phyloP scores from a whole-genome alignment of 2,797 vertebrate genomes.

The Meda fulgida region DNA sequence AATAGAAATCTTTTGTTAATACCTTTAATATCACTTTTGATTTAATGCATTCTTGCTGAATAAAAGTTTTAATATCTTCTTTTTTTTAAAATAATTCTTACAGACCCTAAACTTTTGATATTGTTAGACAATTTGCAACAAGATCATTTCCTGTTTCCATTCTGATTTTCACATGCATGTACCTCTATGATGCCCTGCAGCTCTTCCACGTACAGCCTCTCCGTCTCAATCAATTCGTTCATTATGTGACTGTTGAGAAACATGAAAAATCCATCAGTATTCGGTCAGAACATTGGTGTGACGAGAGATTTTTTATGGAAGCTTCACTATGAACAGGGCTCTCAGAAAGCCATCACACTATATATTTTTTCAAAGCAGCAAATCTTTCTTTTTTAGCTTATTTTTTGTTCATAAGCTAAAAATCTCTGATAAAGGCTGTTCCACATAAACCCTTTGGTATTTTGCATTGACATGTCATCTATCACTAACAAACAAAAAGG shows the following conservation, averaged over 20 bases:
- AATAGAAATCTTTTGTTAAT: background rate
- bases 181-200: slow-evolving; percentile 96
- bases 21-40: background rate
- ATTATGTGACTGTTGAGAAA: slow-evolving; percentile 85
- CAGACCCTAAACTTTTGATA: background rate
- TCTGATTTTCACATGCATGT: slow-evolving; percentile 31
- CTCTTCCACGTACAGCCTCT: slow-evolving; percentile 92
- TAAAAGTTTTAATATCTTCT: background rate
- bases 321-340: background rate
- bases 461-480: background rate
- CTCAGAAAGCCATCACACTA: background rate
- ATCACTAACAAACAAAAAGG: background rate
- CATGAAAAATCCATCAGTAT: background rate
- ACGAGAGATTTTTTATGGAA: background rate
- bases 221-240: slow-evolving; percentile 93
- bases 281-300: background rate
- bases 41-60: background rate
- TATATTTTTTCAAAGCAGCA: no score
- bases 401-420: no score
- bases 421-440: background rate
- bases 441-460: background rate
- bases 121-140: background rate
- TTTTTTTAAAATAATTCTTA: no score
- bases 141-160: background rate
- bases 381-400: no score